phyloP scores from a whole-genome alignment of 2,888 invertebrate genomes.

The Pyrocoelia pectoralis region DNA sequence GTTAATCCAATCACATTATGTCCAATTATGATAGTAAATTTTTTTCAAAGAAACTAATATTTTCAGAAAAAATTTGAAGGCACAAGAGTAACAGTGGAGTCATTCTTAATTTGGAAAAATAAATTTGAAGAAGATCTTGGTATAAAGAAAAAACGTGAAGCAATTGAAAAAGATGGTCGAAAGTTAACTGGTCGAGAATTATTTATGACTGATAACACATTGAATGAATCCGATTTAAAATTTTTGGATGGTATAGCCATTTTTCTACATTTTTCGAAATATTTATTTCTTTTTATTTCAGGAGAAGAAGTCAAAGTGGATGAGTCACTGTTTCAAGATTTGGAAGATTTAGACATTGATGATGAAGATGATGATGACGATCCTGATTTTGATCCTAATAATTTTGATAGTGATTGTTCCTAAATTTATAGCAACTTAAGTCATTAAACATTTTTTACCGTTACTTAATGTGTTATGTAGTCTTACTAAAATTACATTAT shows the following conservation, averaged over 20 bases:
- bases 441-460: no score
- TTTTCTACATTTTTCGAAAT: no score
- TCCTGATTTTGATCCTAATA: conserved; percentile 68
- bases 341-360: conserved; percentile 82
- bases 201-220: conserved; percentile 90
- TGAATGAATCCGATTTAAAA: conserved; percentile 96
- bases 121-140: conserved; percentile 92
- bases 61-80: conserved; percentile 93
- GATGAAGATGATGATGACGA: conserved; percentile 68
- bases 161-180: conserved; percentile 74
- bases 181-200: conserved; percentile 93
- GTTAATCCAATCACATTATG: no score
- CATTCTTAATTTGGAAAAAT: conserved; percentile 93
- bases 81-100: conserved; percentile 93
- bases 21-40: no score
- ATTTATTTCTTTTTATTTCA: conserved; percentile 45
- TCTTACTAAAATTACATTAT: no score
- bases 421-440: conserved; percentile 9
- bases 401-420: conserved; percentile 47
- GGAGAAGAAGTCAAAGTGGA: conserved; percentile 89
- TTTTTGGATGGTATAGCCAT: conserved; percentile 83
- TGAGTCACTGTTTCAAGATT: conserved; percentile 90
- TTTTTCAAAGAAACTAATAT: neutral
- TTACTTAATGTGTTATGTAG: no score
- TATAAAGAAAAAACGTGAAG: conserved; percentile 74